Conservation (phyloP, 2,888 invertebrate species). For the Protophormia terraenovae region DNA sequence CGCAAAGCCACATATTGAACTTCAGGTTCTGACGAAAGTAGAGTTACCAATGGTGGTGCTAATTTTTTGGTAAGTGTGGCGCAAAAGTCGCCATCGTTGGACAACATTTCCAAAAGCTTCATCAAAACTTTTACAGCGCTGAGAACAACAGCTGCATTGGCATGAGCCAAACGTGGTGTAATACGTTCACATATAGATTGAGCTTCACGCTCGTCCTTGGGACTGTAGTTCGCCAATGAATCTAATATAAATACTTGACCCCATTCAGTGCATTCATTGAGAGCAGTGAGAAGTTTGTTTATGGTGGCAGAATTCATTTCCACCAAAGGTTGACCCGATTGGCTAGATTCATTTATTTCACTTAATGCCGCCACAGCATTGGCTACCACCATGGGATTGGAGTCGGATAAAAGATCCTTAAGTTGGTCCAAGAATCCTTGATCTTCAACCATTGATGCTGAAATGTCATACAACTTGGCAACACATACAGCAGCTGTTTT, state of each 20-base stretch:
- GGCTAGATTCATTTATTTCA: constrained; percentile 98
- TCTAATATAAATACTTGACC: constrained; percentile 99
- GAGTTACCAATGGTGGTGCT: constrained; percentile 98
- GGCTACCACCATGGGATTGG: constrained; percentile 99
- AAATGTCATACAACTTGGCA: constrained; percentile 98
- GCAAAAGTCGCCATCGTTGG: constrained; percentile 96
- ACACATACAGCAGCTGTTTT: constrained; percentile 99
- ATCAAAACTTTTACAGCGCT: constrained; percentile 98
- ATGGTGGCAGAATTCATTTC: constrained; percentile 98
- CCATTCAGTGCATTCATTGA: constrained; percentile 99
- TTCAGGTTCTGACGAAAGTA: constrained; percentile 98
- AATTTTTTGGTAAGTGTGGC: constrained; percentile 96
- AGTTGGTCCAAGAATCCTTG: constrained; percentile 98
- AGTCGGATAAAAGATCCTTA: constrained; percentile 98
- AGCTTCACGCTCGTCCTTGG: constrained; percentile 98
- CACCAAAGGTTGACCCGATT: constrained; percentile 95
- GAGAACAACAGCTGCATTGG: constrained; percentile 99
- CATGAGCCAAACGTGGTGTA: constrained; percentile 98
- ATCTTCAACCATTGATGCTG: constrained; percentile 85
- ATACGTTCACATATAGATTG: constrained; percentile 99
- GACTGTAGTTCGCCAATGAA: constrained; percentile 97
- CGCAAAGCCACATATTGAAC: constrained; percentile 99
- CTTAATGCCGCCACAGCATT: constrained; percentile 99
- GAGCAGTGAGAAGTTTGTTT: constrained; percentile 97
- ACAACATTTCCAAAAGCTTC: constrained; percentile 99